Evolutionary conservation across 2,113 vertebrate species (phyloP).

Genomic region (Caranx ignobilis): DNA sequence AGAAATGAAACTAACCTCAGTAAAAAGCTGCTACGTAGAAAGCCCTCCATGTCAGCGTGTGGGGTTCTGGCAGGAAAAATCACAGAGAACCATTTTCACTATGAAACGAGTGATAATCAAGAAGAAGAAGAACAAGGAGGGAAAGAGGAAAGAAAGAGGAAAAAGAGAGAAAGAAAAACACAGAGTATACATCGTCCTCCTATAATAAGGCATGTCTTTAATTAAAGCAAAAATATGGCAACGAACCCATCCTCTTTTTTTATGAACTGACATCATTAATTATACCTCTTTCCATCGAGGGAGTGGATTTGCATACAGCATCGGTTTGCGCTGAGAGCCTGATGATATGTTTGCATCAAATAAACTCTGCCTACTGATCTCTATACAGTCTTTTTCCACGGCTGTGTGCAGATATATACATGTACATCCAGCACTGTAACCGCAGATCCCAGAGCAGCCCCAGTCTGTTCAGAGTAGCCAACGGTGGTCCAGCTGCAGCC

Average conservation of each 20-base stretch:
- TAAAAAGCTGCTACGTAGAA: slow-evolving; percentile 89
- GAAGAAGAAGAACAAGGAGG: slow-evolving; percentile 52
- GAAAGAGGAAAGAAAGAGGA: slow-evolving; percentile 27
- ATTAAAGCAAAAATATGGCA: slow-evolving; percentile 78
- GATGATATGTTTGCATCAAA: slow-evolving; percentile 85
- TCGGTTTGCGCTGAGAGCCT: slow-evolving; percentile 75
- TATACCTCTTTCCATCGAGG: slow-evolving; percentile 78
- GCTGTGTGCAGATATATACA: slow-evolving; percentile 69
- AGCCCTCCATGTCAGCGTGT: slow-evolving; percentile 88
- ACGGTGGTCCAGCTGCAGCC: slow-evolving; percentile 85
- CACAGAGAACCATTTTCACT: slow-evolving; percentile 86
- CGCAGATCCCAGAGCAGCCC: slow-evolving; percentile 71
- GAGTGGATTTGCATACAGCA: slow-evolving; percentile 83
- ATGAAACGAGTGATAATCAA: slow-evolving; percentile 74
- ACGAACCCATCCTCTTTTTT: slow-evolving; percentile 74
- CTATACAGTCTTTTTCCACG: slow-evolving; percentile 80
- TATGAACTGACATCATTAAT: slow-evolving; percentile 82
- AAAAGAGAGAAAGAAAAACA: slow-evolving; percentile 66
- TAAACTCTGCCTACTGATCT: slow-evolving; percentile 84
- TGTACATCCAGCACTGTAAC: slow-evolving; percentile 70
- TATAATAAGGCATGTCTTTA: slow-evolving; percentile 77
- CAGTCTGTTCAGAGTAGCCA: slow-evolving; percentile 73
- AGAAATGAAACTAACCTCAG: slow-evolving; percentile 88
- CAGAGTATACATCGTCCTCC: slow-evolving; percentile 75
- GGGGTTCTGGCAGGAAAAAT: slow-evolving; percentile 88